Conservation (phyloP, 2,113 vertebrate species). For the Calypte anna region DNA sequence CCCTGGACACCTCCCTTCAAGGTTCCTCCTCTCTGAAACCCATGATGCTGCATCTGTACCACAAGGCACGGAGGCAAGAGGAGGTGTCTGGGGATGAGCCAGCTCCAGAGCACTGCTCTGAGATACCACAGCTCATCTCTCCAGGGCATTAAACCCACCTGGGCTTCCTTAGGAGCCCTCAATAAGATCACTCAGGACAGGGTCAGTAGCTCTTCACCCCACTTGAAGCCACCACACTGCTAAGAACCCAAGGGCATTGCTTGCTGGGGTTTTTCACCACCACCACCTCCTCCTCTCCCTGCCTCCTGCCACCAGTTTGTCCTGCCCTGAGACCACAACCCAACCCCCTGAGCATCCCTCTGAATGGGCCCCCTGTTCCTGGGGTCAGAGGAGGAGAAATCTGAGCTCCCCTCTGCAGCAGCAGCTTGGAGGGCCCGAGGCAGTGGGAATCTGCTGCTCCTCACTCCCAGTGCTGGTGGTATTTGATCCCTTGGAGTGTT, state of each 20-base stretch:
- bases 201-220: background rate
- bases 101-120: background rate
- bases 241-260: background rate
- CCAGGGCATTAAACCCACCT: background rate
- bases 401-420: slow-evolving; percentile 11
- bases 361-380: slow-evolving; percentile 24
- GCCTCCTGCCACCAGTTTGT: background rate
- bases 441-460: background rate
- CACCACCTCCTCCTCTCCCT: background rate
- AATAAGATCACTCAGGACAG: background rate
- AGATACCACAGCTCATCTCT: background rate
- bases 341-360: background rate
- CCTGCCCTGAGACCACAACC: background rate
- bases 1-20: background rate
- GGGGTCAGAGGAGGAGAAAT: slow-evolving; percentile 2
- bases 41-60: background rate
- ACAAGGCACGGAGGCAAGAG: background rate
- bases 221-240: background rate
- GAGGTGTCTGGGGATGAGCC: background rate
- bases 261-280: background rate
- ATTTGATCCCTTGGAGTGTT: slow-evolving; percentile 42
- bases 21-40: background rate
- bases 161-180: background rate
- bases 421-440: background rate
- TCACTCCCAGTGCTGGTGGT: background rate